Percentiles rank a stretch among this genome's conserved stretches.
phyloP scores from a whole-genome alignment of 2,888 invertebrate genomes.

The Synanthedon vespiformis region DNA sequence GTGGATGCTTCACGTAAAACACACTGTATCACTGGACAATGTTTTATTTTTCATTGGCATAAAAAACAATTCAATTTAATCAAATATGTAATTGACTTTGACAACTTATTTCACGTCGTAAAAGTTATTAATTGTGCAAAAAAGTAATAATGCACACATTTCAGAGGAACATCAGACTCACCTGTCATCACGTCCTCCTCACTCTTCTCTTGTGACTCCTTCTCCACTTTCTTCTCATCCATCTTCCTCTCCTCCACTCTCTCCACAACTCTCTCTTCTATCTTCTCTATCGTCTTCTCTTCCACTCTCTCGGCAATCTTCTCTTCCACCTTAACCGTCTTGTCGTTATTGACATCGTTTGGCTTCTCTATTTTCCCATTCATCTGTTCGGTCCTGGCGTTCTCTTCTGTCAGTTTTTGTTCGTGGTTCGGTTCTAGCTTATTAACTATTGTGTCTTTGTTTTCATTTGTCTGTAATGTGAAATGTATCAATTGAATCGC shows the following conservation, averaged over 20 bases:
- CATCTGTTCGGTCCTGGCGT: constrained; percentile 12
- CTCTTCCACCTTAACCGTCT: constrained; percentile 11
- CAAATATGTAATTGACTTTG: too few species aligned
- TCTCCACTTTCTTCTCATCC: constrained; percentile 13
- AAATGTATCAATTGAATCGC: not conserved
- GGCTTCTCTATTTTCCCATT: constrained; percentile 14
- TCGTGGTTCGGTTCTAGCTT: constrained; percentile 39
- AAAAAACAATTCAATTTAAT: too few species aligned
- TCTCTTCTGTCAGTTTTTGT: constrained; percentile 19
- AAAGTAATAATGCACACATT: too few species aligned
- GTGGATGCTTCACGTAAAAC: too few species aligned
- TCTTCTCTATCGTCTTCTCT: constrained; percentile 28
- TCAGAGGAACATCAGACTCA: constrained; percentile 14
- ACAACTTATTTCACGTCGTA: too few species aligned
- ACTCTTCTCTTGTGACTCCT: constrained; percentile 50
- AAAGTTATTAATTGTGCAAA: too few species aligned
- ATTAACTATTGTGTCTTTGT: constrained; percentile 34
- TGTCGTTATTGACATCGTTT: constrained; percentile 19
- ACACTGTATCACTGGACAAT: not conserved
- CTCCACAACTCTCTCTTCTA: constrained; percentile 19
- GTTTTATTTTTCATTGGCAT: too few species aligned
- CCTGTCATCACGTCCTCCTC: constrained; percentile 73
- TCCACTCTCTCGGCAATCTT: constrained; percentile 24
- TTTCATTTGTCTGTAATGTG: constrained; percentile 38
- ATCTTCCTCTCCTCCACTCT: constrained; percentile 22